These are phyloP conservation scores for Hydropotes inermis DNA, from an alignment of 2,113 vertebrate genomes.

Conservation along the genomic window DNA sequence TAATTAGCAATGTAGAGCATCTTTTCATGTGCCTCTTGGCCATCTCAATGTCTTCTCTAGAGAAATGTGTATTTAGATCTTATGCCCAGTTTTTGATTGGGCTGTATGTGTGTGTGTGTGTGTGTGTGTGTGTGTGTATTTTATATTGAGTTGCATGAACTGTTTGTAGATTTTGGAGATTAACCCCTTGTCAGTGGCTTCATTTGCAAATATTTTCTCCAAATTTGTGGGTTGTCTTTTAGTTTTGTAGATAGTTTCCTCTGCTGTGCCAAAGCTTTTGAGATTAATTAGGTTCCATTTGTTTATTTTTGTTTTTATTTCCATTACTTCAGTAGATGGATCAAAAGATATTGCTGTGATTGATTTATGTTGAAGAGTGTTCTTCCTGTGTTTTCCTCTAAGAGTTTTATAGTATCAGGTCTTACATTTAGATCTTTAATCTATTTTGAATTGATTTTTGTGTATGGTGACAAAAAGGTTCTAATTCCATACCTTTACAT, in stretches of 20 bases:
- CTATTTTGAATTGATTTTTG: neutral
- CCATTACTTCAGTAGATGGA: neutral
- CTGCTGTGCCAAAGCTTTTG: neutral
- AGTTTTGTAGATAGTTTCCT: neutral
- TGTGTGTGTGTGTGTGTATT: neutral
- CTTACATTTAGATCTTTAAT: neutral
- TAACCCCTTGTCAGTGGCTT: neutral
- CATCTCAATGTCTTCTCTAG: neutral
- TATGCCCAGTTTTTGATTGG: neutral
- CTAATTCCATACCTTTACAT: neutral
- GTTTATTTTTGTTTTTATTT: neutral
- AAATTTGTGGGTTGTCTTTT: neutral
- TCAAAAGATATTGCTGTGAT: neutral
- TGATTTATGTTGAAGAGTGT: neutral
- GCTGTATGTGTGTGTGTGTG: neutral
- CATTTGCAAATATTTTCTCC: neutral
- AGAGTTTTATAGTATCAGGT: neutral
- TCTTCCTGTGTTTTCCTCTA: neutral
- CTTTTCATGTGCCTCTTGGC: neutral
- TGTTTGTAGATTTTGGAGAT: neutral
- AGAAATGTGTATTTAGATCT: neutral
- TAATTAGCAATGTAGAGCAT: neutral
- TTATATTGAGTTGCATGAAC: neutral
- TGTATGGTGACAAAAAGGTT: neutral
- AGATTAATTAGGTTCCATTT: neutral